Conservation (phyloP, 2,888 invertebrate genomes). For the Standfussiana lucernea region DNA sequence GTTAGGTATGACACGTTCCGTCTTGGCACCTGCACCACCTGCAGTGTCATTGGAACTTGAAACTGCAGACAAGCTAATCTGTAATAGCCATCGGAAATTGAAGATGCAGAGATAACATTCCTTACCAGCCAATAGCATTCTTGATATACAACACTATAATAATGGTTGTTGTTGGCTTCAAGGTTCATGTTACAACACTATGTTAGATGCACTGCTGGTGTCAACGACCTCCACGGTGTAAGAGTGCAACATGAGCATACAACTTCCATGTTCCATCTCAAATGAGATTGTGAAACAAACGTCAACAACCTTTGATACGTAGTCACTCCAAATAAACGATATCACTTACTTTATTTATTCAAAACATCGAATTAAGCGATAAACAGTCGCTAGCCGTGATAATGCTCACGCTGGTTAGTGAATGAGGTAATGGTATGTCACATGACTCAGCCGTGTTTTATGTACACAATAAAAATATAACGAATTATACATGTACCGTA, state of each 20-base stretch:
- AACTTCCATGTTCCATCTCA: constrained; percentile 37
- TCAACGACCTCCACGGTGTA: constrained; percentile 62
- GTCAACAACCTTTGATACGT: constrained; percentile 66
- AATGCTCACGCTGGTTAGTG: constrained; percentile 67
- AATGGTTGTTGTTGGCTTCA: constrained; percentile 7
- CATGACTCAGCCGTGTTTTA: constrained; percentile 71
- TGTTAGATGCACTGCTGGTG: constrained; percentile 43
- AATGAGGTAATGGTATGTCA: constrained; percentile 72
- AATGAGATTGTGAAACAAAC: constrained; percentile 56
- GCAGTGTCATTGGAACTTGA: constrained; percentile 20
- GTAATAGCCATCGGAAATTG: not conserved
- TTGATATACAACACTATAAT: not conserved
- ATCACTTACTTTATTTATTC: constrained; percentile 63
- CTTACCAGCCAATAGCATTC: not conserved
- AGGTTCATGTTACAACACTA: constrained; percentile 37
- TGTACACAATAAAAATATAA: constrained; percentile 68
- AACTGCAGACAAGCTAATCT: not conserved
- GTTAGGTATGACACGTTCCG: not conserved
- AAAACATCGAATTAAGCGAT: constrained; percentile 63
- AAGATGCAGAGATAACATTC: constrained; percentile 33
- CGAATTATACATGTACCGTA: constrained; percentile 74
- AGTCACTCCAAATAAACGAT: constrained; percentile 56
- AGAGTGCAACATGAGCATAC: constrained; percentile 50
- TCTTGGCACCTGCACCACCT: too few relatives aligned
- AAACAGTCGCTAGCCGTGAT: constrained; percentile 67